These are phyloP conservation scores for zebrafish (Danio rerio) DNA, from an alignment of 2,113 vertebrate genomes.

Conservation along the genomic window DNA sequence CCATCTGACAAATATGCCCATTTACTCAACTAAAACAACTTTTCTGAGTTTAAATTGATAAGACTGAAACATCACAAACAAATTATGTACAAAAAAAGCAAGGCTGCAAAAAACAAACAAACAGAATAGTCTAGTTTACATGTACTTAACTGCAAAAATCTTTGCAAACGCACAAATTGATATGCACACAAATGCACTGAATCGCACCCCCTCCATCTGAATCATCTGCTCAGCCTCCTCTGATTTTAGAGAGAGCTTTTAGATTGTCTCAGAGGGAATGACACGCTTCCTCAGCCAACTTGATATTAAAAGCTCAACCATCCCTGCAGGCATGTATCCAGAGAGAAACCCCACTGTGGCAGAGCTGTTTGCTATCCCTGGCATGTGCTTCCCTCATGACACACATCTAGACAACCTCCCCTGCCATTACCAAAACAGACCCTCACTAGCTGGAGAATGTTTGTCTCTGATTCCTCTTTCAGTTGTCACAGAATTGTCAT, in stretches of 20 bases:
- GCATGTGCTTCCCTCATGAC: conserved; percentile 51
- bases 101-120: too few relatives aligned
- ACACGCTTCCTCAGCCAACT: conserved; percentile 33
- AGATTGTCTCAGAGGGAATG: conserved; percentile 44
- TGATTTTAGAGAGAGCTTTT: conserved; percentile 41
- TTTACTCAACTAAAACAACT: too few relatives aligned
- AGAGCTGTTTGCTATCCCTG: conserved; percentile 59
- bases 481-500: neutral
- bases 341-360: conserved; percentile 54
- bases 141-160: too few relatives aligned
- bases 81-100: too few relatives aligned
- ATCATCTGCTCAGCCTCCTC: conserved; percentile 25
- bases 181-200: conserved; percentile 12
- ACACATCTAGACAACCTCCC: conserved; percentile 35
- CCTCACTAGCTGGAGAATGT: neutral
- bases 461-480: neutral
- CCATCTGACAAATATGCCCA: too few relatives aligned
- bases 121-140: too few relatives aligned
- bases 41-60: too few relatives aligned
- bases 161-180: neutral
- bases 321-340: conserved; percentile 54
- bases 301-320: conserved; percentile 56
- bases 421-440: conserved; percentile 38
- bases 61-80: too few relatives aligned
- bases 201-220: conserved; percentile 8